A percentile compares a stretch with the other conserved stretches of the same genome.
These are phyloP conservation scores for Ceyx margarethae DNA, from an alignment of 2,113 vertebrate species.

Conservation along the genomic window DNA sequence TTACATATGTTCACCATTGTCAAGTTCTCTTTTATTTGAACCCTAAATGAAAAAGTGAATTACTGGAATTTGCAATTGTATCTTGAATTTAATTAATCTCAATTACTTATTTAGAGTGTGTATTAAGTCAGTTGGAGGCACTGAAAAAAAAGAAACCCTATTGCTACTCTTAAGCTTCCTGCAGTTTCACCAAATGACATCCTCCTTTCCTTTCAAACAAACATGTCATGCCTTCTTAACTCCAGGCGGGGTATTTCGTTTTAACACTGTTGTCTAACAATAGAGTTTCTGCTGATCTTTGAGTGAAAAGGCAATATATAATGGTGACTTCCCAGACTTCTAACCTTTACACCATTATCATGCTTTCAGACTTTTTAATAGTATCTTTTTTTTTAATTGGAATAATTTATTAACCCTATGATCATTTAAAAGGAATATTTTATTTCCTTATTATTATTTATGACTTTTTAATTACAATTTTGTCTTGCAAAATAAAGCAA, in stretches of 20 bases:
- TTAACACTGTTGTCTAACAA: background rate
- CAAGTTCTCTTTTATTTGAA: background rate
- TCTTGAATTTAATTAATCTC: background rate
- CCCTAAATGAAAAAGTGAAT: background rate
- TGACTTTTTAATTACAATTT: background rate
- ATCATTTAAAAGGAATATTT: background rate
- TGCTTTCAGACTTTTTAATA: background rate
- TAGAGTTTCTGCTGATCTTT: background rate
- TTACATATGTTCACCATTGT: background rate
- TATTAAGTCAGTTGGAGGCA: background rate
- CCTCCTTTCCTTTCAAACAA: background rate
- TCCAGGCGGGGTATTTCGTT: background rate
- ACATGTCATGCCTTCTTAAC: background rate
- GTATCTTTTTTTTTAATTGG: background rate
- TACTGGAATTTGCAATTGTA: background rate
- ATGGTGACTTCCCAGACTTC: background rate
- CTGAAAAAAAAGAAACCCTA: background rate
- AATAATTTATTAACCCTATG: background rate
- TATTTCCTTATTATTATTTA: background rate
- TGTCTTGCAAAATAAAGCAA: background rate
- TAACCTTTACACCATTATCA: background rate
- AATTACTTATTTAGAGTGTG: background rate
- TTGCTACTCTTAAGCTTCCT: background rate
- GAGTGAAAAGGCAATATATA: background rate
- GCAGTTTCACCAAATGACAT: background rate